Evolutionary conservation across 1,140 invertebrate genomes (phyloP), one percentile per base, ranked within the genome.

Genomic region (Chlorops oryzae): DNA sequence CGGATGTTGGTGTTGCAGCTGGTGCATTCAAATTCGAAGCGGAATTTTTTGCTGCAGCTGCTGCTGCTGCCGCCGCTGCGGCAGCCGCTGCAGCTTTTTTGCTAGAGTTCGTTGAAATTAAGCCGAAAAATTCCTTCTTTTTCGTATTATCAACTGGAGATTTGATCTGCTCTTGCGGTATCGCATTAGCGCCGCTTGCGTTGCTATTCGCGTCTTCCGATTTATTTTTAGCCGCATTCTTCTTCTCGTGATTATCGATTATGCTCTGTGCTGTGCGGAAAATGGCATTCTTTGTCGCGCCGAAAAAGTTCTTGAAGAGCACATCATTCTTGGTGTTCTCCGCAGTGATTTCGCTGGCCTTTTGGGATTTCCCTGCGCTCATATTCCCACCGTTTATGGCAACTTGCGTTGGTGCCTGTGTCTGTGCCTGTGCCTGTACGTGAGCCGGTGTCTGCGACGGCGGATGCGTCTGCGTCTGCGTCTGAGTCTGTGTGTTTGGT

Each of bases 201-300:
- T 34, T 56, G 0, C 18, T 37, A 3, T 46, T 12, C 1, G 42
- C 35, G 21, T 65, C 63, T n/a, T 48, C 52, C 9, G 21, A 55
- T 32, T 70, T 71, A 35, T 66, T 65, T 41, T 72, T 72, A 38
- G 65, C 61, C 3, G 70, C 66, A 55, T 67, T 70, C 48, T 72
- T 72, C 39, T 72, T 72, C 47, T 72, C 70, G 38, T 72, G 70
- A 44, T 72, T 72, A 24, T 72, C 70, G 5, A 72, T 70, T 3
- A 72, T 72, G 50, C 70, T 72, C 27, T 72, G 70, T 7, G 70
- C 70, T 9, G 70, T 72, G 20, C 70, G 69, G 39, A 72, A 72
- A n/a, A 72, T 72, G 3, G 70, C 70, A 48, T 72, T 72, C 48
- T 72, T 72, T 3, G 69, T 72, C 42, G 69, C 69, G 3, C 70